Evolutionary conservation across 2,113 vertebrate species (phyloP).

Genomic region (Condylura cristata): DNA sequence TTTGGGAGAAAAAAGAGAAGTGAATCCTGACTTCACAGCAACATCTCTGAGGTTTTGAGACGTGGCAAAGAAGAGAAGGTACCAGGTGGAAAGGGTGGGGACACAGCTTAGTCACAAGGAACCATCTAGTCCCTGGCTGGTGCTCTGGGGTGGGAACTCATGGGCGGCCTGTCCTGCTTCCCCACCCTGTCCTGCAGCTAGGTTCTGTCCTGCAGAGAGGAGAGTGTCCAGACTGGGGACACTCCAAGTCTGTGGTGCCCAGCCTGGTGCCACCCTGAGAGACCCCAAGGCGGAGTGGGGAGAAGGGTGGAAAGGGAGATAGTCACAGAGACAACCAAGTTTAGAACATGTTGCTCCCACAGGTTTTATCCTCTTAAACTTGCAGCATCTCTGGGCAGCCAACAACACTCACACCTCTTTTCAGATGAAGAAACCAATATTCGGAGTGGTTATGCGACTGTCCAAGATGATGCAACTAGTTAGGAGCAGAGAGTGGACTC

Average conservation of each 20-base stretch:
- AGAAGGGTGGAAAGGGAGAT: background rate
- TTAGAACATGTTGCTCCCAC: background rate
- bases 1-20: background rate
- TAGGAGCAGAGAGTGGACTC: background rate
- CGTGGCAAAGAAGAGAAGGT: background rate
- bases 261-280: background rate
- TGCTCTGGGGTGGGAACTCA: rapidly evolving
- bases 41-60: background rate
- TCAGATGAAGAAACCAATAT: conserved; percentile 6
- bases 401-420: background rate
- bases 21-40: background rate
- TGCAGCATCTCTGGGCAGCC: background rate
- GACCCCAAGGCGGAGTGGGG: background rate
- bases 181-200: rapidly evolving
- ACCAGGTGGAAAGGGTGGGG: background rate
- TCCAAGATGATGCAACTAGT: conserved; percentile 14
- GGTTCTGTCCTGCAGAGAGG: background rate
- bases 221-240: background rate
- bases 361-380: background rate
- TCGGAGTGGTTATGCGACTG: background rate
- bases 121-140: background rate
- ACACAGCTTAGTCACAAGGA: background rate
- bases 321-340: rapidly evolving
- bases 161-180: too few species aligned
- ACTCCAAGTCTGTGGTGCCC: background rate